Evolutionary conservation across 2,888 invertebrate species (phyloP).

Genomic region (Tachina grossa): DNA sequence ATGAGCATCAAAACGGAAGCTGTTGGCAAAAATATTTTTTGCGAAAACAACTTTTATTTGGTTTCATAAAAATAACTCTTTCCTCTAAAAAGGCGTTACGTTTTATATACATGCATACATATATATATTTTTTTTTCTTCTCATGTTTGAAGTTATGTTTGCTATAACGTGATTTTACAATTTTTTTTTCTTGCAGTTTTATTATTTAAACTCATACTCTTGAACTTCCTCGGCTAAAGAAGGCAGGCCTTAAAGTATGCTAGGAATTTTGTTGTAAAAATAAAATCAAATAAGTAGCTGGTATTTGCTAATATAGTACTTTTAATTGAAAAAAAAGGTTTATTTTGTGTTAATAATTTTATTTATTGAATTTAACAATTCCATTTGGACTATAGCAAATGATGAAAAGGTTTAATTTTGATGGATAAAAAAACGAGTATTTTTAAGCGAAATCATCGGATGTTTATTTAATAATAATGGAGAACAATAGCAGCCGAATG

Average conservation of each 20-base stretch:
- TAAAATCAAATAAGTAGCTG: not conserved
- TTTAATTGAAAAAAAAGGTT: no score
- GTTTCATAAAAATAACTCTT: slow-evolving; percentile 52
- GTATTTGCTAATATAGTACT: not conserved
- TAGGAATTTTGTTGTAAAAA: slow-evolving; percentile 15
- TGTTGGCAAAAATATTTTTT: slow-evolving; percentile 35
- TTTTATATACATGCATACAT: slow-evolving; percentile 21
- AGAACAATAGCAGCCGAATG: no score
- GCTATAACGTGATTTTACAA: slow-evolving; percentile 23
- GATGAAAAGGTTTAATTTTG: no score
- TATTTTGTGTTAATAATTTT: no score
- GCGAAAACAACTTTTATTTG: slow-evolving; percentile 37
- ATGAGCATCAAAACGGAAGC: slow-evolving; percentile 40
- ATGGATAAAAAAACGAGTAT: no score
- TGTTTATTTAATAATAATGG: no score
- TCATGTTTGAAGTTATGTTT: not conserved
- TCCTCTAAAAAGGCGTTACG: slow-evolving; percentile 65
- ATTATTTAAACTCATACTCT: slow-evolving; percentile 39
- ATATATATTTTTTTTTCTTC: not conserved
- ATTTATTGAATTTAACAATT: no score
- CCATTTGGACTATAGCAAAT: no score
- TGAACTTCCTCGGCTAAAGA: not conserved
- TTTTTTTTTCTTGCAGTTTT: slow-evolving; percentile 13
- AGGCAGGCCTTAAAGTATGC: slow-evolving; percentile 40
- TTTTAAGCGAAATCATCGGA: no score